Percentiles rank a stretch among this genome's conserved stretches.
Evolutionary conservation across 1,140 invertebrate genomes (phyloP).

Genomic region (Drosophila guanche): DNA sequence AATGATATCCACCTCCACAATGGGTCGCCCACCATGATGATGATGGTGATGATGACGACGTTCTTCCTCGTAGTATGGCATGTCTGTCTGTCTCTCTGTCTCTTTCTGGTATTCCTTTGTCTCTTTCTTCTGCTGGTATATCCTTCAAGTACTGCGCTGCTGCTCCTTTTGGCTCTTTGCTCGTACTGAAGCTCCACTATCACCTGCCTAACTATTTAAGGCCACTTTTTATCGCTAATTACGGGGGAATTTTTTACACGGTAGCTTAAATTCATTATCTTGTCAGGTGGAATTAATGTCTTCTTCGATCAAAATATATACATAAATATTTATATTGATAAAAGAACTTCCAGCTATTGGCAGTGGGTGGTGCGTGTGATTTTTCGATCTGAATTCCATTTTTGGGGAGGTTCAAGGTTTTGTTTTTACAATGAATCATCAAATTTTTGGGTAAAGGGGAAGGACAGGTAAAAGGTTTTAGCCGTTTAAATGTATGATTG

Average conservation of each 20-base stretch:
- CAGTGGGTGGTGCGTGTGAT: constrained; percentile 7
- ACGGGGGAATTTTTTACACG: constrained; percentile 40
- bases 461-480: background rate
- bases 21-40: constrained; percentile 59
- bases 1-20: constrained; percentile 69
- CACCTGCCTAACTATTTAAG: constrained; percentile 64
- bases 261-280: constrained; percentile 64
- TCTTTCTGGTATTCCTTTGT: too few species aligned
- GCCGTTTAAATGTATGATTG: too few species aligned
- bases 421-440: constrained; percentile 20
- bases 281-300: constrained; percentile 65
- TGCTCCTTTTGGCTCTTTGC: constrained; percentile 24
- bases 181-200: constrained; percentile 47
- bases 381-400: constrained; percentile 23
- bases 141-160: background rate
- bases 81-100: constrained; percentile 3
- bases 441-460: background rate
- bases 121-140: constrained; percentile 9
- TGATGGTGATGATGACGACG: constrained; percentile 66
- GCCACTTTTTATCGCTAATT: constrained; percentile 31
- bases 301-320: constrained; percentile 54
- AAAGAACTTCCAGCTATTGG: constrained; percentile 32
- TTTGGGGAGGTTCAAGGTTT: constrained; percentile 10
- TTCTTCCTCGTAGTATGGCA: constrained; percentile 72
- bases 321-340: constrained; percentile 38